A percentile compares a stretch with the other conserved stretches of the same genome.
Conservation (phyloP, 2,113 vertebrate genomes). For the Delphinus delphis region DNA sequence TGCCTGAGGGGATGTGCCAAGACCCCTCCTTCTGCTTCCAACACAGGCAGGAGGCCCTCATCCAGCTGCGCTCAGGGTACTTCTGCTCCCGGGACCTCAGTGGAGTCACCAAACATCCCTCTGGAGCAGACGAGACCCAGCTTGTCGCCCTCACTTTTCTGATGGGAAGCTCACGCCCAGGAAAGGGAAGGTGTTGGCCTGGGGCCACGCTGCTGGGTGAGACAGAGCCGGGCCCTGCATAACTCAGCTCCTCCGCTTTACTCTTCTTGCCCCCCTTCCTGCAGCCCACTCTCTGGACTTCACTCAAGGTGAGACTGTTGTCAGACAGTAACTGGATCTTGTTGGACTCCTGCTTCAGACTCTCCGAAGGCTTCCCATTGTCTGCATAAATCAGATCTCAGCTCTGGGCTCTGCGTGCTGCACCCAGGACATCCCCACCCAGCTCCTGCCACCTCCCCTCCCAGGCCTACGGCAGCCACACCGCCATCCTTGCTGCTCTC, state of each 20-base stretch:
- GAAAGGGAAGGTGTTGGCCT: neutral
- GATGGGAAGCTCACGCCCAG: neutral
- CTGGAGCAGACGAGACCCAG: neutral
- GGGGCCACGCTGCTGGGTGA: rapidly evolving
- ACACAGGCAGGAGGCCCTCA: neutral
- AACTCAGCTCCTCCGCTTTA: rapidly evolving
- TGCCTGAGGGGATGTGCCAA: neutral
- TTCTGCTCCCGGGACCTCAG: rapidly evolving
- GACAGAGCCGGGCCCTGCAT: neutral
- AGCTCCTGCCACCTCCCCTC: neutral
- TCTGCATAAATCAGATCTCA: rapidly evolving
- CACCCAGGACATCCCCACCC: neutral
- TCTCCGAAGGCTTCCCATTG: neutral
- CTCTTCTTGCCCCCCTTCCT: neutral
- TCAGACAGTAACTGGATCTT: neutral
- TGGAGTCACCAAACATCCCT: neutral
- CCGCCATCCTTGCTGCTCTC: neutral
- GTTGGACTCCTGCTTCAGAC: neutral
- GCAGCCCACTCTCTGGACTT: rapidly evolving
- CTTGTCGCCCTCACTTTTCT: neutral
- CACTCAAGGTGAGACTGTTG: neutral
- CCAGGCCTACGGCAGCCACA: rapidly evolving
- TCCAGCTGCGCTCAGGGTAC: no score
- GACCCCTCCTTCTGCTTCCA: neutral
- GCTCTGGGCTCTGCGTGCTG: rapidly evolving